Evolutionary conservation across 2,888 invertebrate species (phyloP), one percentile per base, ranked within the genome.

Genomic region (Tipula unca): DNA sequence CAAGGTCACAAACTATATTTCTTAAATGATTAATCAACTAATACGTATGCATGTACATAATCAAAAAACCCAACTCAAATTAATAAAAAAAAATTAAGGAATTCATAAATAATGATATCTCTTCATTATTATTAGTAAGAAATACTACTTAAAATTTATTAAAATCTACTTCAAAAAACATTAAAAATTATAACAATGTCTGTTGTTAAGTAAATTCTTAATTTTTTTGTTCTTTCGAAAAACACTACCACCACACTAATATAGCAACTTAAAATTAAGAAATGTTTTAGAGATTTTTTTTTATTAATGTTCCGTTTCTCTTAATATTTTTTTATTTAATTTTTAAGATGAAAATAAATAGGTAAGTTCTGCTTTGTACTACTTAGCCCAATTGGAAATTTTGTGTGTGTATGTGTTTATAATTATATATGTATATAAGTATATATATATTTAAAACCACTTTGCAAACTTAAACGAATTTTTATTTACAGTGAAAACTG

Each of bases 121-220:
- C 48, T 69, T 69, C 25, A 69, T 69, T 20, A 69, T 69, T 69
- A 69, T 69, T 69, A 69, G 69, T 69, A 69, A 69, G 69, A 69
- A 69, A 69, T 69, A 2, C 69, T 69, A 69, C 69, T 69, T 69
- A 69, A 69, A 69, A 69, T 69, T 25, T 69, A 69, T 69, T 69
- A 69, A 69, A 69, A 69, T 69, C 69, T 69, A 69, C 69, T 69
- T 69, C 69, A 69, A 25, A 69, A 69, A 69, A 69, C 69, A 69
- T 69, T 69, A 69, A 69, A 69, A 69, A 69, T 69, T 69, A 69
- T 69, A 69, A 69, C 69, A 69, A 69, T 69, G 25, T 69, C 69
- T 69, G 69, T 69, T 69, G 69, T 69, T 69, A 69, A 69, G 69
- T 69, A 69, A 69, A 69, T 69, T 69, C 69, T 69, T 69, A 69